Base-by-base conservation (phyloP, 2,888 invertebrate species). In the Cephus pulcher region DNA sequence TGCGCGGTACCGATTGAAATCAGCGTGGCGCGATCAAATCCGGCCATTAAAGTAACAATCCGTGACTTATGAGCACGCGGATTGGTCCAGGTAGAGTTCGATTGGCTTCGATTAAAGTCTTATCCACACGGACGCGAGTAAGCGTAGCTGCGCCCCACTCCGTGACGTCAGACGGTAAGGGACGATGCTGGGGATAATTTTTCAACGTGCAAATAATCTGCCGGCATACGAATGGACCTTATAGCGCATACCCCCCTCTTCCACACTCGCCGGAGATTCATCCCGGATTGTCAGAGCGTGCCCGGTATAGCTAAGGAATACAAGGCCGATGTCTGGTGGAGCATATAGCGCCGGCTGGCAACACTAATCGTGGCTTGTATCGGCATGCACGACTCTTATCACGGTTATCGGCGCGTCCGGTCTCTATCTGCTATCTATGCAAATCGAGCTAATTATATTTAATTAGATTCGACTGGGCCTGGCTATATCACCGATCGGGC, bases 371-470 rank as follows among this genome's bases (percentile, higher is more conserved):
- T 89, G 86, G 82, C 87, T 88, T 86, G 89, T 91, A 90, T 91
- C 90, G 89, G 86, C 84, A 87, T 87, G 89, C 87, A 87, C 85
- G 85, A 86, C 87, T 86, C 89, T 90, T 91, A 91, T 91, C 91
- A 89, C 87, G 84, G 86, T 90, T 90, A 90, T 90, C 90, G 88
- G 86, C 86, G 89, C 90, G 90, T 91, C 91, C 91, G 91, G 90
- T 89, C 90, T 89, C 89, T 88, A 90, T 90, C 90, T 88, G 84
- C 87, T 90, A 91, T 91, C 91, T 91, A 91, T 91, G 91, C 91
- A 91, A 91, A 91, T 91, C 91, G 87, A 87, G 88, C 91, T 91
- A 91, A 91, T 91, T 91, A 91, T 91, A 91, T 91, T 91, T 91
- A 91, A 91, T 91, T 91, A 91, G 91, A 91, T 91, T 90, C 91